phyloP scores from a whole-genome alignment of 2,113 vertebrate genomes.

The Diadophis punctatus region DNA sequence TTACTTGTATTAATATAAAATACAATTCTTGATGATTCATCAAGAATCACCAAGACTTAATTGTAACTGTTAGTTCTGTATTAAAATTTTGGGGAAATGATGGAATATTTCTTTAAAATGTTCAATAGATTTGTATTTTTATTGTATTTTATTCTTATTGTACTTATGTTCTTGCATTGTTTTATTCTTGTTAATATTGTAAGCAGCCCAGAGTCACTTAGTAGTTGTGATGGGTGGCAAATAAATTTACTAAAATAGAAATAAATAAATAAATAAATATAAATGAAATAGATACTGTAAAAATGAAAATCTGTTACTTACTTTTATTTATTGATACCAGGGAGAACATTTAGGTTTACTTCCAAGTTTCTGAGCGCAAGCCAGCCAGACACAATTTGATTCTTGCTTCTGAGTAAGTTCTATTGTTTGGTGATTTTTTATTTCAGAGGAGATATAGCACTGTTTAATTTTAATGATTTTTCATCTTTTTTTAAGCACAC shows the following conservation, averaged over 20 bases:
- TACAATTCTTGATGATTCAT: background rate
- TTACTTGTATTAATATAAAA: background rate
- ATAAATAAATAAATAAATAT: background rate
- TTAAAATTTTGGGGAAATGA: background rate
- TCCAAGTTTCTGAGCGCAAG: background rate
- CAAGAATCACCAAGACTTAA: background rate
- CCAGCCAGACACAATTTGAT: background rate
- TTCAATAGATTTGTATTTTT: background rate
- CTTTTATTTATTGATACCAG: background rate
- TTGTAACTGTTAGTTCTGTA: background rate
- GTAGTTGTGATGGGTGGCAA: background rate
- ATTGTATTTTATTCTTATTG: background rate
- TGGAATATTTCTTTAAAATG: background rate
- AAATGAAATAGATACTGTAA: background rate
- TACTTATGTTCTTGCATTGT: background rate
- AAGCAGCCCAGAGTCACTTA: background rate
- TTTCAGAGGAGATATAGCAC: background rate
- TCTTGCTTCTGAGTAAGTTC: background rate
- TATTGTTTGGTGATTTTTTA: background rate
- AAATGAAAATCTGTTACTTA: conserved; percentile 25
- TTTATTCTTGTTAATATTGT: background rate
- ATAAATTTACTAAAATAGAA: background rate
- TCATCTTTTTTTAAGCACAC: conserved; percentile 31
- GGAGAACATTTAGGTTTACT: background rate
- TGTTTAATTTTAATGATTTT: conserved; percentile 13